Evolutionary conservation across 2,113 vertebrate genomes (phyloP).

Genomic region (Pterocles orientalis): DNA sequence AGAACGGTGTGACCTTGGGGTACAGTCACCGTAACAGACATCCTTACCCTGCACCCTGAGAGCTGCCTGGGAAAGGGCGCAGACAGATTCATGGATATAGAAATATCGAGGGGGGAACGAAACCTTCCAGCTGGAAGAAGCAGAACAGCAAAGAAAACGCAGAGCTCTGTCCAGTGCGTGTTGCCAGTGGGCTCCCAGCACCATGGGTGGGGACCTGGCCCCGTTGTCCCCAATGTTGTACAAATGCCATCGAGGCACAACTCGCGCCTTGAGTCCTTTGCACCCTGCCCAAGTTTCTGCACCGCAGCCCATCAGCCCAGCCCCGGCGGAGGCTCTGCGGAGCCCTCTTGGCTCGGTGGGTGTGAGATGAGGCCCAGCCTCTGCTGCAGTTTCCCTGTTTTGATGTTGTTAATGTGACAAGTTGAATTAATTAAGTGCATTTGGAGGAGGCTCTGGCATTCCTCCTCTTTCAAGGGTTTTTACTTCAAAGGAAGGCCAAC

Average conservation of each 20-base stretch:
- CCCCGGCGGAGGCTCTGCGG: neutral
- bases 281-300: neutral
- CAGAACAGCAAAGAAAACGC: neutral
- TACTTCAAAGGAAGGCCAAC: slow-evolving; percentile 20
- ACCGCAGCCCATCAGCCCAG: rapidly evolving
- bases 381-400: neutral
- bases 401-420: slow-evolving; percentile 1
- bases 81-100: neutral
- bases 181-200: neutral
- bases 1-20: rapidly evolving
- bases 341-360: neutral
- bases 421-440: neutral
- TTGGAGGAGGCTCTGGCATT: neutral
- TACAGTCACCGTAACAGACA: rapidly evolving
- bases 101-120: neutral
- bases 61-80: neutral
- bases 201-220: rapidly evolving
- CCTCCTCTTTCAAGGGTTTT: neutral
- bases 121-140: neutral
- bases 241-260: rapidly evolving
- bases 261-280: rapidly evolving
- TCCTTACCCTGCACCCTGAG: rapidly evolving
- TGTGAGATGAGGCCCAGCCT: neutral
- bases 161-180: rapidly evolving
- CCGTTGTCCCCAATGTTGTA: rapidly evolving